Base-by-base conservation (phyloP, 35 echinoderm and acorn worm species). In the Hemicentrotus pulcherrimus region DNA sequence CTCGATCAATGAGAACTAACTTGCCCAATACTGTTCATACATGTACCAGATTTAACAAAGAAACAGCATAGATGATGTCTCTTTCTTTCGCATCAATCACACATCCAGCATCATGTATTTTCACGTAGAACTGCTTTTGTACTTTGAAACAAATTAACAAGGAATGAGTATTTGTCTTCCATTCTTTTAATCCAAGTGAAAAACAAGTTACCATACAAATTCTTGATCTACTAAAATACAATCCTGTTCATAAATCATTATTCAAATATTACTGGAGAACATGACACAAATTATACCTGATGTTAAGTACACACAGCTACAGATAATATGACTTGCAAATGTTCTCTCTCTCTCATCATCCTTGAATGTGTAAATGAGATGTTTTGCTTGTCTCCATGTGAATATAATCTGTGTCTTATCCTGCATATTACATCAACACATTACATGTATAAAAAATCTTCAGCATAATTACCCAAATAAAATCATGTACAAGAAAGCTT, bases 131-230 rank as follows among this genome's bases (percentile, higher is more conserved):
- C 50, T 55, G 24, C 65, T 59, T 59, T 11, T 16, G 16, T 59
- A 59, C 52, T 59, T 59, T 5, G 52, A 2, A 6, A 78, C 28
- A 78, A 78, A 78, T 0, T 8, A n/a, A n/a, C 5, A 70, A 28
- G 24, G 65, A n/a, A 78, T 3, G 4, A 4, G 65, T 78, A 4
- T 22, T 78, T 24, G 65, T 18, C 24, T 78, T 78, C 19, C 65
- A 78, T 78, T 78, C 22, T 78, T 78, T 78, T 78, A 78, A 78
- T 78, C 65, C 65, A 78, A 22, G 65, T 78, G 65, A 78, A 78
- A 78, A 78, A 78, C 65, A 78, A 78, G 6, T 78, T 78, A 22
- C 19, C 65, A 78, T 78, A 78, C 65, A 78, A 78, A 78, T 59
- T 78, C 19, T 78, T 78, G 28, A 7, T n/a, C 19, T 78, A 78